A percentile compares a stretch with the other conserved stretches of the same genome.
Evolutionary conservation across 1,140 invertebrate genomes (phyloP).

Genomic region (Steinernema khuongi): DNA sequence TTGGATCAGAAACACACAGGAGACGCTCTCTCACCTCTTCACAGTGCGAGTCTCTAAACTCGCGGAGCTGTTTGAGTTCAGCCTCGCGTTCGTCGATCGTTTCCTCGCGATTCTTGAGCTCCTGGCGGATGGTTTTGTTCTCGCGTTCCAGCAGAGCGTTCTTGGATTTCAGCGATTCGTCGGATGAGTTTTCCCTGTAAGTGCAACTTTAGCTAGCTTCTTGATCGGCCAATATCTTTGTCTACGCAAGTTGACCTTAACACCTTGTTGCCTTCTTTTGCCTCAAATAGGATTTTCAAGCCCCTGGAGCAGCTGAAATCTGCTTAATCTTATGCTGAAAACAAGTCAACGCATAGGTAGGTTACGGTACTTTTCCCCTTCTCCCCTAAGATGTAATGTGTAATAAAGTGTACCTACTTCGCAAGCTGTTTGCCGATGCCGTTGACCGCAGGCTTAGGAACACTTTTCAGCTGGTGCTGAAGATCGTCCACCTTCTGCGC

Average conservation of each 20-base stretch:
- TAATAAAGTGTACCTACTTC: no score
- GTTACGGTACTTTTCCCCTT: no score
- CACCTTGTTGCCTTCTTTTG: no score
- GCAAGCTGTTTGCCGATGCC: background rate
- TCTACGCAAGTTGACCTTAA: no score
- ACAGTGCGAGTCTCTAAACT: background rate
- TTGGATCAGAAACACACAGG: background rate
- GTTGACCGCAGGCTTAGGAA: background rate
- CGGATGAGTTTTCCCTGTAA: background rate
- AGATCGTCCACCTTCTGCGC: slow-evolving; percentile 5
- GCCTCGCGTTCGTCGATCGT: background rate
- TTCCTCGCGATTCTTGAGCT: background rate
- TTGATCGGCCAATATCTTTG: no score
- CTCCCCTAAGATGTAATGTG: no score
- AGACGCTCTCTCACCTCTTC: background rate
- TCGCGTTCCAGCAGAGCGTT: background rate
- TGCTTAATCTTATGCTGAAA: no score
- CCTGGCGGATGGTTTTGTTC: background rate
- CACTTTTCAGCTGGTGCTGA: background rate
- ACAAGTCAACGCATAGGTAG: no score
- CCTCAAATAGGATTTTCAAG: no score
- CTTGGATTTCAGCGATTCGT: slow-evolving; percentile 1
- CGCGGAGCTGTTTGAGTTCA: slow-evolving; percentile 1
- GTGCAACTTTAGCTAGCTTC: no score
- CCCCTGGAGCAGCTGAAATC: no score